These are phyloP conservation scores for Formicarius rufipectus DNA, from an alignment of 2,113 vertebrate species.

Conservation along the genomic window DNA sequence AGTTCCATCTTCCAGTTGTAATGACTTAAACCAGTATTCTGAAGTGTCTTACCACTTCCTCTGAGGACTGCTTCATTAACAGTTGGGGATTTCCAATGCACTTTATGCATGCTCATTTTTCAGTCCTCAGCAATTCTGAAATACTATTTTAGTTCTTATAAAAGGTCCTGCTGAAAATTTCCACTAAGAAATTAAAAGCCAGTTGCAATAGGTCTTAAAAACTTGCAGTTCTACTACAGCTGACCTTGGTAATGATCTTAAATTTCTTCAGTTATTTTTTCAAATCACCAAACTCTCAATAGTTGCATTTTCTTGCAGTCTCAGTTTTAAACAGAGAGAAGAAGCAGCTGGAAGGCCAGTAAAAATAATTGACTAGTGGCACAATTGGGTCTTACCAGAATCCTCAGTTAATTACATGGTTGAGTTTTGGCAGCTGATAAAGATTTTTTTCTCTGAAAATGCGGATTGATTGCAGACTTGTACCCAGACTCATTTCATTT, in stretches of 20 bases:
- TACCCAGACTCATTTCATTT: slow-evolving; percentile 61
- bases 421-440: slow-evolving; percentile 71
- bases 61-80: background rate
- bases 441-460: slow-evolving; percentile 71
- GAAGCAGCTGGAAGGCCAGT: slow-evolving; percentile 65
- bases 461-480: slow-evolving; percentile 69
- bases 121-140: background rate
- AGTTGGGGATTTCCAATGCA: background rate
- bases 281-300: slow-evolving; percentile 12
- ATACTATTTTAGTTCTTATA: background rate
- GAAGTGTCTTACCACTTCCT: background rate
- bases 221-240: background rate
- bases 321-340: slow-evolving; percentile 42
- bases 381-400: slow-evolving; percentile 73
- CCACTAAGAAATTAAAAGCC: background rate
- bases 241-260: background rate
- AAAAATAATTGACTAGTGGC: slow-evolving; percentile 71
- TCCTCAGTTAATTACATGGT: slow-evolving; percentile 68
- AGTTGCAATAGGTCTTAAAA: background rate
- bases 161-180: background rate
- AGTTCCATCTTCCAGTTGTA: background rate
- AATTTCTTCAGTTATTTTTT: background rate
- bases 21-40: background rate
- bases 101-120: background rate
- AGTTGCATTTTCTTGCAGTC: background rate